A percentile compares a stretch with the other conserved stretches of the same genome.
These are phyloP conservation scores for Tetropium fuscum DNA, from an alignment of 2,888 invertebrate genomes.

Conservation along the genomic window DNA sequence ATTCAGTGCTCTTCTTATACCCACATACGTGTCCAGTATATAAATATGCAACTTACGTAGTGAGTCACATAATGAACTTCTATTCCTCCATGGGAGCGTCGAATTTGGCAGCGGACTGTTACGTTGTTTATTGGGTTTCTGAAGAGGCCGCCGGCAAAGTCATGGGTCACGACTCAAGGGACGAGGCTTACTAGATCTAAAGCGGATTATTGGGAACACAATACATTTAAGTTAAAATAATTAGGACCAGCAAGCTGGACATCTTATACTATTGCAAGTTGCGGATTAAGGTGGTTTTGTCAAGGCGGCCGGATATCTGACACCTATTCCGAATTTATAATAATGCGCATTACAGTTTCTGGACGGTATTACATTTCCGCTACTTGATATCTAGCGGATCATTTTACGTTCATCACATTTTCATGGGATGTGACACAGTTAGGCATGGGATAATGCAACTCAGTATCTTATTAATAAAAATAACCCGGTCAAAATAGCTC, in stretches of 20 bases:
- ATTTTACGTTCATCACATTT: too few relatives aligned
- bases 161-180: conserved; percentile 39
- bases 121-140: conserved; percentile 36
- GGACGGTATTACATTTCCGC: not conserved
- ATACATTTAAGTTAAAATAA: conserved; percentile 35
- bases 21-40: conserved; percentile 9
- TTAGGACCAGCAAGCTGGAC: conserved; percentile 9
- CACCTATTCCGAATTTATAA: conserved; percentile 16
- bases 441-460: too few relatives aligned
- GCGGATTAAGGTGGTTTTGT: conserved; percentile 14
- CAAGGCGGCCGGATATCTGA: conserved; percentile 8
- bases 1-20: conserved; percentile 12
- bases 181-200: conserved; percentile 38
- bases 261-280: conserved; percentile 20
- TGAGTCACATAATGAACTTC: conserved; percentile 19
- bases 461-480: too few relatives aligned
- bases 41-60: conserved; percentile 19
- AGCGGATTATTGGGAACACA: conserved; percentile 44
- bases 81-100: not conserved
- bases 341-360: not conserved
- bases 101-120: conserved; percentile 15
- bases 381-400: too few relatives aligned
- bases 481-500: too few relatives aligned
- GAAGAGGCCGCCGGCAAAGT: conserved; percentile 23
- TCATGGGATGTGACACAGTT: too few relatives aligned